Base-by-base conservation (phyloP, 2,113 vertebrate genomes). In the Chionodraco myersi region DNA sequence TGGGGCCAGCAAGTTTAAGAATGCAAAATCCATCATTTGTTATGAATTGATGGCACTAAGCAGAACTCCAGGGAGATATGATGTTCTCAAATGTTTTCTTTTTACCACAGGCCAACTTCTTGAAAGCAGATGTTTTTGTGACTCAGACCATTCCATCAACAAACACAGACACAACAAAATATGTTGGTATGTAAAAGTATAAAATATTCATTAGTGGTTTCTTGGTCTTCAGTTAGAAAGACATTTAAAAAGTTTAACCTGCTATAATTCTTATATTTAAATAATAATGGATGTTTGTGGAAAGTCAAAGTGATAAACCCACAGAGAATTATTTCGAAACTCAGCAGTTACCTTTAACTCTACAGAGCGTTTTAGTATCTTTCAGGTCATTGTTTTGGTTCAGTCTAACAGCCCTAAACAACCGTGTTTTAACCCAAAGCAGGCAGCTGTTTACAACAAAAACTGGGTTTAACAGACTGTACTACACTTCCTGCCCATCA, bases 1-100 rank as follows among this genome's bases (percentile, higher is more conserved):
- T 21, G 21, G 51, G 41, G 44, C 23, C 72, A 59, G n/a, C 65
- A 84, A 54, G 47, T 3, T n/a, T 21, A 10, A 52, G 47, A 45
- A 60, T 53, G 18, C 61, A n/a, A 30, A 30, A 21, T 30, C 15
- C 10, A 49, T 30, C 10, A 10, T 49, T 82, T 4, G 45, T 41
- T 52, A 10, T 26, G 45, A 54, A 56, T 36, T 67, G 8, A 14
- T 64, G 41, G 30, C 44, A 49, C 15, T 13, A 11, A 70, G 58
- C 10, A 47, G 8, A 54, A 48, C 34, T n/a, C 51, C 15, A 18
- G n/a, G 14, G 47, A 41, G 26, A 68, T 54, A 53, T 7, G 13
- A 34, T 47, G 41, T 21, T 12, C 5, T 41, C 26, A 9, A 13
- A 70, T 26, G 5, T 47, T 26, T 53, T 52, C 8, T 62, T 18